These are phyloP conservation scores for Turnix velox DNA, from an alignment of 2,113 vertebrate species.

Conservation along the genomic window DNA sequence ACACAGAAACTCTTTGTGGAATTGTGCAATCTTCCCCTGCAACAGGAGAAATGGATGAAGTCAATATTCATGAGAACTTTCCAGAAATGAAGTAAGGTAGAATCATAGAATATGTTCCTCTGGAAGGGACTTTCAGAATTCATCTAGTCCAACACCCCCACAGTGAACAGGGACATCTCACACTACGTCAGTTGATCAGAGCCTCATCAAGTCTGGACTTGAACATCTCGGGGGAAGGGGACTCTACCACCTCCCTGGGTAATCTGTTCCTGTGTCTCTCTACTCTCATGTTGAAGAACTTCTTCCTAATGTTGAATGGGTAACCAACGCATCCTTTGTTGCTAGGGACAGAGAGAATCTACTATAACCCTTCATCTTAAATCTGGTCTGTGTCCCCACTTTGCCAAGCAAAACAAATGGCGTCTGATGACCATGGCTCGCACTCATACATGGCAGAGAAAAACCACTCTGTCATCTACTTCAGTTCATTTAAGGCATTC, in stretches of 20 bases:
- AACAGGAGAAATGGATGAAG: background rate
- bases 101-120: too few species aligned
- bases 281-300: too few species aligned
- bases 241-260: too few species aligned
- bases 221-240: too few species aligned
- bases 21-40: background rate
- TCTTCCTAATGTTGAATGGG: too few species aligned
- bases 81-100: background rate
- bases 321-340: background rate
- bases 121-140: too few species aligned
- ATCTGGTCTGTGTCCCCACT: background rate
- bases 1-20: rapidly evolving
- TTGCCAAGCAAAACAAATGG: background rate
- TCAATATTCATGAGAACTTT: background rate
- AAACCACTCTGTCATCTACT: background rate
- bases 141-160: too few species aligned
- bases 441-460: background rate
- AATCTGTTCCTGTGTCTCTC: too few species aligned
- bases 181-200: too few species aligned
- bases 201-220: too few species aligned
- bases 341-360: background rate
- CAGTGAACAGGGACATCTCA: too few species aligned
- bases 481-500: background rate
- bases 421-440: background rate
- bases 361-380: background rate